Evolutionary conservation across 2,888 invertebrate genomes (phyloP), one percentile per base, ranked within the genome.

Genomic region (Luffia ferchaultella): DNA sequence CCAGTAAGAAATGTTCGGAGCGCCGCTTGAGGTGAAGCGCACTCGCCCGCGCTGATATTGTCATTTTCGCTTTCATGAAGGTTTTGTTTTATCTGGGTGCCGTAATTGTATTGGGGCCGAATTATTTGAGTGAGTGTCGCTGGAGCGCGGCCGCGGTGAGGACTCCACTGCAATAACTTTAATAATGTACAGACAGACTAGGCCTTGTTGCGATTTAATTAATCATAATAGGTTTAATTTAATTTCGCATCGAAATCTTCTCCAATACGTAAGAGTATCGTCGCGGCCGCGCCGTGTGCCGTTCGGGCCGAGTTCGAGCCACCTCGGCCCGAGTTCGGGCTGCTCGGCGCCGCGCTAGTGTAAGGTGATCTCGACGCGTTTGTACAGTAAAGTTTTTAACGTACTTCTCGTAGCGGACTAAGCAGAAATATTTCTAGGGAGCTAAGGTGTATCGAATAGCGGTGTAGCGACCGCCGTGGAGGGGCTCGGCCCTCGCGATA

Each of bases 381-480:
- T 30, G 30, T 30, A 30, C 30, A 30, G 82, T 83, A 82, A 83
- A 83, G 82, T 78, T 79, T 76, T 75, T 77, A 78, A 74, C 68
- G 68, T 77, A 78, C 75, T 76, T 80, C 76, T 80, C 72, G 75
- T 82, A 82, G 83, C 62, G 62, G 60, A 67, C 61, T 79, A 79
- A 80, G 80, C 78, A 71, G 69, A 79, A 76, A 78, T 77, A 79
- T 79, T 82, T 73, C 78, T 77, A 80, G 79, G 73, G 74, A 75
- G 66, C 62, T 82, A 80, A 82, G 79, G 76, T 79, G 82, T 80
- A 80, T 80, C 30, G 30, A 30, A 3, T 3, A 12, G 30, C 30
- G 30, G 3, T 30, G 30, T 7, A 12, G 30, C 5, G 5, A 12
- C 5, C 5, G 30, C 5, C 30, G 30, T 3, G 30, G 30, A 3